Evolutionary conservation across 2,888 invertebrate species (phyloP), one percentile per base, ranked within the genome.

Genomic region (Anthrax anthrax): DNA sequence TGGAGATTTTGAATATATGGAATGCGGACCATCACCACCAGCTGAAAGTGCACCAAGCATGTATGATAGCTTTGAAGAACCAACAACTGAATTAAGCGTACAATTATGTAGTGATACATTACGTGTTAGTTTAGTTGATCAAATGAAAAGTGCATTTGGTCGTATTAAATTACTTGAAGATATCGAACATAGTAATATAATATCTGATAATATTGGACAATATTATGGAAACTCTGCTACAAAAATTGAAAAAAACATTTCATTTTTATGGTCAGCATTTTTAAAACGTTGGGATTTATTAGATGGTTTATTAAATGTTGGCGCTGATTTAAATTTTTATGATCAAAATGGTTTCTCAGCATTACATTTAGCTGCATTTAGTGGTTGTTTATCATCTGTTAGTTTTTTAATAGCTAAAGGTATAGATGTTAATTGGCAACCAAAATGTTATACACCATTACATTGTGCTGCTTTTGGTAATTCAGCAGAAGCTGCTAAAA

Each of bases 401-500:
- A 75, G 73, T 55, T 81, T 76, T 59, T 71, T 88, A 43, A 73
- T 87, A 41, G 67, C 75, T 27, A 75, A 78, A 56, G 82, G 81
- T 2, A 74, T 77, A 53, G 80, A 81, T 57, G 75, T 84, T 10
- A 81, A 82, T 66, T 73, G 77, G 43, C 75, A 77, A 59, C 76
- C 77, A 49, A 79, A 81, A 61, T 77, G 79, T 56, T 84, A 84
- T 61, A 82, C 84, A 40, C 88, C 91, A 1, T 73, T 92, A 48
- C 91, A 94, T 65, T 89, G 87, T 62, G 87, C 91, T 14, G 89
- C 90, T 32, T 88, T 89, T 67, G 87, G 90, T 14, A 86, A 90
- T 60, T 81, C 88, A 51, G 76, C 81, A 44, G 80, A 84, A 58
- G 86, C 87, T 14, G 82, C 85, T 46, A 80, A 79, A 65, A 75